Percentiles rank a stretch among this genome's conserved stretches.
Conservation (phyloP, 2,888 invertebrate species). For the Thelaira solivaga region DNA sequence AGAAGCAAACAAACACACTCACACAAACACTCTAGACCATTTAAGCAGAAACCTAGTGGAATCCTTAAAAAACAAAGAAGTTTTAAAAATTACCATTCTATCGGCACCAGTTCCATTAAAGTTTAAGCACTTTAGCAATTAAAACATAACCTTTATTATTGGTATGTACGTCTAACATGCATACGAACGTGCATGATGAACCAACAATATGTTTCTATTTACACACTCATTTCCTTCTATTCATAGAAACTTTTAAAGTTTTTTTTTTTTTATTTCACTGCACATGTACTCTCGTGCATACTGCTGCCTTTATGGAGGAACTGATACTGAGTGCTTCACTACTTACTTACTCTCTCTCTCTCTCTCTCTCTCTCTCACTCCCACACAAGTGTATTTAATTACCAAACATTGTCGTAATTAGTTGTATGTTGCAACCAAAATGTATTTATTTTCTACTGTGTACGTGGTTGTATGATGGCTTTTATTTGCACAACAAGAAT, state of each 20-base stretch:
- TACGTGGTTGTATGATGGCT: no score
- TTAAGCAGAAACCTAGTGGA: not conserved
- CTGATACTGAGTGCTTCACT: no score
- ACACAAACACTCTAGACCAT: not conserved
- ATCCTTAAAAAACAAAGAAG: slow-evolving; percentile 22
- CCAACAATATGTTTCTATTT: not conserved
- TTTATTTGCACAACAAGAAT: no score
- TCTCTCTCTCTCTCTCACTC: not conserved
- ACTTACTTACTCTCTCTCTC: no score
- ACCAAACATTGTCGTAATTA: slow-evolving; percentile 6
- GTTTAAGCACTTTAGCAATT: slow-evolving; percentile 37
- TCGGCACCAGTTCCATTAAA: slow-evolving; percentile 1
- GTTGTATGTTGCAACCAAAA: not conserved
- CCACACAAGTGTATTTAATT: slow-evolving; percentile 28
- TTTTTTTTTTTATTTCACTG: no score
- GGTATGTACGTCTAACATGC: no score
- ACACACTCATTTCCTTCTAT: not conserved
- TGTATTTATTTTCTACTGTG: not conserved
- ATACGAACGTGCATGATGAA: no score
- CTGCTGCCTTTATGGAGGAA: no score
- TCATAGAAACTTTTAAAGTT: not conserved
- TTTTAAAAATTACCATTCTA: slow-evolving; percentile 1
- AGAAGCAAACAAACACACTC: not conserved
- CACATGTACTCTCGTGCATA: no score
- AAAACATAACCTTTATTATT: slow-evolving; percentile 37